A percentile compares a stretch with the other conserved stretches of the same genome.
These are phyloP conservation scores for Pseudocheirus occidentalis DNA, from an alignment of 2,797 vertebrate species.

Conservation along the genomic window DNA sequence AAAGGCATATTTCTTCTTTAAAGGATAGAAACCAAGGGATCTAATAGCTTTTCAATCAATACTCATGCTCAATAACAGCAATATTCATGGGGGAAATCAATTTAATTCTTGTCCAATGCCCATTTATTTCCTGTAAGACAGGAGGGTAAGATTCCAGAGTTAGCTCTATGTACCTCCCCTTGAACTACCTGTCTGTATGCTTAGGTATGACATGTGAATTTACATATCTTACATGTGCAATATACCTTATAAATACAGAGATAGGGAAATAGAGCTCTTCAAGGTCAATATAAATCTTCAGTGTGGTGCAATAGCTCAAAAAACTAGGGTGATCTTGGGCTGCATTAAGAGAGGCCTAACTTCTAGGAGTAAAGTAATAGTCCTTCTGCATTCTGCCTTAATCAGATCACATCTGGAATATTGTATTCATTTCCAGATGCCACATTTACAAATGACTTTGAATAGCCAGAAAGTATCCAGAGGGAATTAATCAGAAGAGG, in stretches of 20 bases:
- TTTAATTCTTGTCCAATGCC: neutral
- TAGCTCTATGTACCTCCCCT: neutral
- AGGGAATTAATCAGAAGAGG: neutral
- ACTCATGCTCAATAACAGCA: neutral
- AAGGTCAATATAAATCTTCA: neutral
- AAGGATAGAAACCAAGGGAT: neutral
- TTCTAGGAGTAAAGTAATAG: neutral
- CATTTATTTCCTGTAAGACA: neutral
- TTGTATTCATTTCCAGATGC: neutral
- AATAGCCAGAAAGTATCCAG: neutral
- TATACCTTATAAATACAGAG: neutral
- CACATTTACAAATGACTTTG: neutral
- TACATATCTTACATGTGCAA: neutral
- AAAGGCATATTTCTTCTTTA: neutral
- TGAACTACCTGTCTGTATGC: neutral
- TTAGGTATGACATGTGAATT: neutral
- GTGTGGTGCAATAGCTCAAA: neutral
- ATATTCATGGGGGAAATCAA: neutral
- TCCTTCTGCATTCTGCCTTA: neutral
- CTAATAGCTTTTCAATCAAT: neutral
- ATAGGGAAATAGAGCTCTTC: neutral
- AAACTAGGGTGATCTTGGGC: neutral
- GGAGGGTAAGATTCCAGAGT: neutral
- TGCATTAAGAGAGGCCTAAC: neutral
- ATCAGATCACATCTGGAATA: neutral